A percentile compares a stretch with the other conserved stretches of the same genome.
phyloP scores from a whole-genome alignment of 2,113 vertebrate species.

The Lipophrys pholis region DNA sequence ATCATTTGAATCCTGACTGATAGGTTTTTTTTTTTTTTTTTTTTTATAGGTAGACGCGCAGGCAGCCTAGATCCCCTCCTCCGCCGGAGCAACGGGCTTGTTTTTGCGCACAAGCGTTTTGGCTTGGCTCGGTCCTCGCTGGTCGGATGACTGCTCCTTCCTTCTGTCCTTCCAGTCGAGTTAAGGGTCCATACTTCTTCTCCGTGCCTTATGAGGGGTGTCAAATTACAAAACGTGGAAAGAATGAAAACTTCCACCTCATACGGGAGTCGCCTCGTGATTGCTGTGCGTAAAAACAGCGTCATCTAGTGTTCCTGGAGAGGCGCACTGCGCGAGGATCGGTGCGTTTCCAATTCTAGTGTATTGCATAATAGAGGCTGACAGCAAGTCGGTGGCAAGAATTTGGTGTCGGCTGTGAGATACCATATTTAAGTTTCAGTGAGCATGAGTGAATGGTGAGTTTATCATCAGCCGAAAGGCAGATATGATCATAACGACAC shows the following conservation, averaged over 20 bases:
- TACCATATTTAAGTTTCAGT: neutral
- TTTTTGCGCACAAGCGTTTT: constrained; percentile 47
- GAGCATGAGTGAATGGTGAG: neutral
- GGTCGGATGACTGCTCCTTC: constrained; percentile 61
- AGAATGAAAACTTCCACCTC: constrained; percentile 75
- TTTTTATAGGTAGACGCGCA: constrained; percentile 42
- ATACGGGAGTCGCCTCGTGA: constrained; percentile 5
- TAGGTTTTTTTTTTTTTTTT: constrained; percentile 24
- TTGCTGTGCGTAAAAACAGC: constrained; percentile 62
- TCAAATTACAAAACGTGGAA: constrained; percentile 83
- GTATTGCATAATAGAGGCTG: too few species aligned
- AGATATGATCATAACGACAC: too few species aligned
- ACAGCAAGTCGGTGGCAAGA: too few species aligned
- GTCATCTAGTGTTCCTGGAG: constrained; percentile 57
- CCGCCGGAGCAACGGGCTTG: constrained; percentile 54
- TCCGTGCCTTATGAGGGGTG: constrained; percentile 65
- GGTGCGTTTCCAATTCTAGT: too few species aligned
- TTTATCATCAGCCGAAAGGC: too few species aligned
- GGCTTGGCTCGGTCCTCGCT: constrained; percentile 34
- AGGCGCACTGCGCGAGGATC: too few species aligned
- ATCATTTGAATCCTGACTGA: constrained; percentile 63
- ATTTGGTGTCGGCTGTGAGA: neutral
- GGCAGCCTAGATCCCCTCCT: constrained; percentile 44
- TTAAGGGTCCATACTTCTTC: constrained; percentile 81
- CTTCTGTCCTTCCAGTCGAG: constrained; percentile 71